Conservation (phyloP, 2,113 vertebrate genomes). For the Electrona antarctica region DNA sequence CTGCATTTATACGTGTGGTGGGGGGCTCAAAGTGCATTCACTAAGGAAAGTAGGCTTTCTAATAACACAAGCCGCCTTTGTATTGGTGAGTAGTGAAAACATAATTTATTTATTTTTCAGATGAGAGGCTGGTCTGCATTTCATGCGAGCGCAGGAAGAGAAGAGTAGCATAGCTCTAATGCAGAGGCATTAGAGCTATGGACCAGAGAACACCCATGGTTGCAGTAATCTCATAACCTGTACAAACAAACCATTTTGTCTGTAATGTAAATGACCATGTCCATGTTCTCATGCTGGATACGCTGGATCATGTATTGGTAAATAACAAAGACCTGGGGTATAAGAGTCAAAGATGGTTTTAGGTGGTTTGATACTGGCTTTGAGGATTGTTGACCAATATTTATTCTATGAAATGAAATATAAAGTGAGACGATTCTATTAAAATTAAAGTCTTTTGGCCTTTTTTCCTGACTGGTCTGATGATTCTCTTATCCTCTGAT, state of each 20-base stretch:
- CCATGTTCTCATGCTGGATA: slow-evolving; percentile 50
- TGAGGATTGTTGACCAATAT: slow-evolving; percentile 27
- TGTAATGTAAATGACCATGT: slow-evolving; percentile 47
- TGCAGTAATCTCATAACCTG: slow-evolving; percentile 49
- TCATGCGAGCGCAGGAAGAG: too few species aligned
- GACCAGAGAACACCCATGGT: slow-evolving; percentile 36
- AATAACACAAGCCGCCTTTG: too few species aligned
- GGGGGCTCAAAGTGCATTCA: too few species aligned
- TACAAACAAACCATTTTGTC: slow-evolving; percentile 47
- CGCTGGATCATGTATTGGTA: slow-evolving; percentile 11
- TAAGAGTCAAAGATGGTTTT: slow-evolving; percentile 12
- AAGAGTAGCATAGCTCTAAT: too few species aligned
- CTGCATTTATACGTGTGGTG: too few species aligned
- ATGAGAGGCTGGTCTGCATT: too few species aligned
- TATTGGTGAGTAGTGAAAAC: too few species aligned
- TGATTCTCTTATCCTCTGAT: slow-evolving; percentile 19
- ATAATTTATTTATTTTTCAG: too few species aligned
- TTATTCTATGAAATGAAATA: slow-evolving; percentile 50
- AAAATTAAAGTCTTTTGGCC: slow-evolving; percentile 48
- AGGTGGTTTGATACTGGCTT: slow-evolving; percentile 29
- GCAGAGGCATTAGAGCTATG: too few species aligned
- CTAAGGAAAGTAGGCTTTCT: too few species aligned
- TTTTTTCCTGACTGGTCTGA: slow-evolving; percentile 42
- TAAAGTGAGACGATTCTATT: slow-evolving; percentile 44
- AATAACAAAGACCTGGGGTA: slow-evolving; percentile 13